Percentiles rank a stretch among this genome's conserved stretches.
Conservation (phyloP, 2,888 invertebrate genomes). For the Eupithecia centaureata region DNA sequence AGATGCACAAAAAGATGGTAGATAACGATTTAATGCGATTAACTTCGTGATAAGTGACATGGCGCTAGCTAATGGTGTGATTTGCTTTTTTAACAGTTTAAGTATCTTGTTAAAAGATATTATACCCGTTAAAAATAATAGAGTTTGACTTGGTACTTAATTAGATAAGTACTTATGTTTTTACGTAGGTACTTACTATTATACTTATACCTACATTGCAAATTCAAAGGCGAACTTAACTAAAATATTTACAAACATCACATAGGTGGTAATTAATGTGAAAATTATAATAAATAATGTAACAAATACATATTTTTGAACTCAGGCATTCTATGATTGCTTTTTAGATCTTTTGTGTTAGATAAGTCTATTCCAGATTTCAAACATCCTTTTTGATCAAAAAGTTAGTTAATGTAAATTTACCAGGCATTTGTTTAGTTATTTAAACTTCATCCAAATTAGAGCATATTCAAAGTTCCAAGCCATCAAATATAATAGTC, state of each 20-base stretch:
- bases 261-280: too few species aligned
- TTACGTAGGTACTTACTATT: too few species aligned
- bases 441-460: constrained; percentile 15
- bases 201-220: too few species aligned
- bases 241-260: too few species aligned
- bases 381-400: background rate
- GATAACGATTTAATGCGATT: constrained; percentile 79
- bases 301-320: too few species aligned
- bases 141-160: background rate
- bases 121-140: constrained; percentile 21
- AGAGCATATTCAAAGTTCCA: constrained; percentile 15
- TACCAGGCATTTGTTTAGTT: background rate
- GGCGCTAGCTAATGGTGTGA: constrained; percentile 78
- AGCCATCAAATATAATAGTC: constrained; percentile 20
- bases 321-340: background rate
- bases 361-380: background rate
- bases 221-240: too few species aligned
- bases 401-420: background rate
- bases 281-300: too few species aligned
- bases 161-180: too few species aligned
- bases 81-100: constrained; percentile 50
- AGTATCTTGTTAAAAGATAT: constrained; percentile 29
- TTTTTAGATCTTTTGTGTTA: background rate
- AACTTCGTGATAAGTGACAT: constrained; percentile 76
- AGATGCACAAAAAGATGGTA: constrained; percentile 74